Percentiles rank a stretch among this genome's conserved stretches.
Evolutionary conservation across 2,113 vertebrate species (phyloP).

Genomic region (Pelobates fuscus): DNA sequence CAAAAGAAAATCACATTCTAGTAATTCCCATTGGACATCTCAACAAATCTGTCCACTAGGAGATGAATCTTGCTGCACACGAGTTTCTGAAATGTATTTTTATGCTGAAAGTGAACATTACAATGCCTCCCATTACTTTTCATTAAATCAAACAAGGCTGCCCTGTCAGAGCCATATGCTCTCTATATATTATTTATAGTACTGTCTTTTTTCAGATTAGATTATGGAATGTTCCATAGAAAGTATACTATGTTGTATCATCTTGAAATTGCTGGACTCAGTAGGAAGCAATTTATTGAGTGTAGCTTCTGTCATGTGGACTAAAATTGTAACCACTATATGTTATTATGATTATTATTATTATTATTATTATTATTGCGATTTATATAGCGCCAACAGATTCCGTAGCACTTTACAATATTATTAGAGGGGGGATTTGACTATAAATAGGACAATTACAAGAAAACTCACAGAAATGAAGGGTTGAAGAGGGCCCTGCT

Average conservation of each 20-base stretch:
- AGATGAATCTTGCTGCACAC: slow-evolving; percentile 15
- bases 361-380: no score
- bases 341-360: no score
- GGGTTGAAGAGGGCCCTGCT: no score
- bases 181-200: slow-evolving; percentile 23
- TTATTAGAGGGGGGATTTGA: no score
- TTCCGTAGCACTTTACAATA: no score
- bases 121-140: slow-evolving; percentile 30
- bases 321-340: no score
- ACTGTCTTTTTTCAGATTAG: neutral
- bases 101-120: neutral
- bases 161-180: slow-evolving; percentile 19
- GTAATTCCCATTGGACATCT: slow-evolving; percentile 8
- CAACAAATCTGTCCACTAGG: neutral
- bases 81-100: slow-evolving; percentile 9
- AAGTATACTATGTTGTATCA: neutral
- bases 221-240: slow-evolving; percentile 13
- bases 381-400: no score
- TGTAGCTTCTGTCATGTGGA: no score
- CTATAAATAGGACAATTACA: no score
- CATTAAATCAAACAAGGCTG: slow-evolving; percentile 29
- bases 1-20: slow-evolving; percentile 9
- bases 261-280: no score
- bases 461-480: no score
- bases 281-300: no score